Conservation (phyloP, 2,113 vertebrate genomes). For the Pomatorhinus ruficollis region DNA sequence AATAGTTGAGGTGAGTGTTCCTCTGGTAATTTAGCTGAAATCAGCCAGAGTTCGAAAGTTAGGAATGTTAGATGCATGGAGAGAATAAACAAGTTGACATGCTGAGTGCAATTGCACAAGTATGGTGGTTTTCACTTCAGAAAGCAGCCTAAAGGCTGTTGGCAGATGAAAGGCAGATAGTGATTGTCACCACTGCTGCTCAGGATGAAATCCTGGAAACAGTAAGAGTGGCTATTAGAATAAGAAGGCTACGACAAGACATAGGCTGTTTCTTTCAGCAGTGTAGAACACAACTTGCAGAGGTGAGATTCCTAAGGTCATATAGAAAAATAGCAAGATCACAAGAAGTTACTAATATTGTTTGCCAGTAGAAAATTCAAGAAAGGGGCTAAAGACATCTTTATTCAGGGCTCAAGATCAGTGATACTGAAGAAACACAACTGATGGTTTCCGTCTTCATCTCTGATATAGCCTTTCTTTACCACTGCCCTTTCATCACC, state of each 20-base stretch:
- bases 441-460: neutral
- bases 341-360: neutral
- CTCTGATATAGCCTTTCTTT: neutral
- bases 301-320: neutral
- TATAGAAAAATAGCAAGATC: neutral
- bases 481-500: rapidly evolving
- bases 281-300: neutral
- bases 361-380: neutral
- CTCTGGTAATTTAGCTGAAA: neutral
- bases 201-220: neutral
- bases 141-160: neutral
- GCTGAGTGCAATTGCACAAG: neutral
- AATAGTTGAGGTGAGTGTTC: neutral
- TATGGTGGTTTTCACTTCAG: neutral
- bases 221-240: neutral
- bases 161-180: neutral
- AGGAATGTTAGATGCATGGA: neutral
- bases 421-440: neutral
- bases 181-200: neutral
- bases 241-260: neutral
- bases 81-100: neutral
- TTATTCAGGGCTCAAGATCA: neutral
- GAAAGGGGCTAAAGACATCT: neutral
- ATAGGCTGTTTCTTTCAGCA: neutral
- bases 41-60: neutral